Conservation (phyloP, 2,888 invertebrate species). For the Ariolimax columbianus region DNA sequence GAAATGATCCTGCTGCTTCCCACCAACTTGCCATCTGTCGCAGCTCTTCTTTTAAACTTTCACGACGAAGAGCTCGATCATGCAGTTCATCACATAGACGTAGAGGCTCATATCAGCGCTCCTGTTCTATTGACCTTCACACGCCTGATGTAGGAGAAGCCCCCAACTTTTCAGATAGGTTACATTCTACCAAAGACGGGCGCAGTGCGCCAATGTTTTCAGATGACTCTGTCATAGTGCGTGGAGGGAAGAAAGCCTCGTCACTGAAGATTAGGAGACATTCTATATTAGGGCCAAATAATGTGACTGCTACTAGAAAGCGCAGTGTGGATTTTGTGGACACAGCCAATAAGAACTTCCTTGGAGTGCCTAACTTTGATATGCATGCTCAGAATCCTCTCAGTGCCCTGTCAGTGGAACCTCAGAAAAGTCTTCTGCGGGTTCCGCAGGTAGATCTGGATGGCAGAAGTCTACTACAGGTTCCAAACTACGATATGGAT, state of each 20-base stretch:
- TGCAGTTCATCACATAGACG: constrained; percentile 53
- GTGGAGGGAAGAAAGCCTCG: constrained; percentile 19
- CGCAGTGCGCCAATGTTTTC: constrained; percentile 41
- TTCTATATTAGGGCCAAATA: constrained; percentile 3
- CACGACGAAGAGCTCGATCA: constrained; percentile 54
- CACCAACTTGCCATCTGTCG: constrained; percentile 42
- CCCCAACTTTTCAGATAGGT: constrained; percentile 21
- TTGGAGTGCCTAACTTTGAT: constrained; percentile 29
- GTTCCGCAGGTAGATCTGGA: constrained; percentile 26
- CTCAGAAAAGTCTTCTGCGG: constrained; percentile 29
- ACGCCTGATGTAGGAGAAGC: constrained; percentile 21
- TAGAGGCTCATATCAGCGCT: constrained; percentile 53
- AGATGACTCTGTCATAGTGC: constrained; percentile 8
- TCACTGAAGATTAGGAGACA: constrained; percentile 33
- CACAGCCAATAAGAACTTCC: background rate
- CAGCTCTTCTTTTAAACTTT: constrained; percentile 56
- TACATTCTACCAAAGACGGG: constrained; percentile 41
- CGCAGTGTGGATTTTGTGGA: constrained; percentile 27
- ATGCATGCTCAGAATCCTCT: background rate
- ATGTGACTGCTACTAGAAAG: constrained; percentile 19
- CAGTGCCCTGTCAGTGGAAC: constrained; percentile 17
- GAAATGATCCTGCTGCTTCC: constrained; percentile 32
- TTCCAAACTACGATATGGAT: constrained; percentile 26
- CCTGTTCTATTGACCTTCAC: constrained; percentile 56
- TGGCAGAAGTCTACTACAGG: constrained; percentile 26